A percentile compares a stretch with the other conserved stretches of the same genome.
These are phyloP conservation scores for Ondatra zibethicus DNA, from an alignment of 2,113 vertebrate species.

Conservation along the genomic window DNA sequence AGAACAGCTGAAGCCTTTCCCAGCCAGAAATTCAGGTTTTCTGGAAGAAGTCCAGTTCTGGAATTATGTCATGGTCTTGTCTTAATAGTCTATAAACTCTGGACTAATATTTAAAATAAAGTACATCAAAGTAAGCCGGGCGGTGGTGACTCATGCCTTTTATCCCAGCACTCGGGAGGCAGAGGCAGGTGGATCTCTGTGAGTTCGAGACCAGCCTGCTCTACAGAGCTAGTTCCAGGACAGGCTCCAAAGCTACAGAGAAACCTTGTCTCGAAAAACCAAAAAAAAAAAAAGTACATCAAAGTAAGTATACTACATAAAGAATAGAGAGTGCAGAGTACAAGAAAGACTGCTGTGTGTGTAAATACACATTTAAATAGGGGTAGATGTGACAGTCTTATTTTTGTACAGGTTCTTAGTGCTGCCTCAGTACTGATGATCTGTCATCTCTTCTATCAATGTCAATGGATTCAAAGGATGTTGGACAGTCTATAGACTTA, in stretches of 20 bases:
- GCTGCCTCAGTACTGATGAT: neutral
- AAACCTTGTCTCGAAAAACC: too few species aligned
- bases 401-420: neutral
- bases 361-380: neutral
- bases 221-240: too few species aligned
- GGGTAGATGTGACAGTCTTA: neutral
- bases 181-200: too few species aligned
- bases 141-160: too few species aligned
- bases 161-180: too few species aligned
- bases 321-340: neutral
- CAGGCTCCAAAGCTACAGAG: too few species aligned
- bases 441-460: neutral
- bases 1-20: neutral
- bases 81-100: constrained; percentile 55
- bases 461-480: neutral
- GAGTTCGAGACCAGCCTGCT: too few species aligned
- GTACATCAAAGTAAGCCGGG: constrained; percentile 1
- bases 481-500: neutral
- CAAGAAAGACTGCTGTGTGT: neutral
- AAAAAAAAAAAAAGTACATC: neutral
- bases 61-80: constrained; percentile 41
- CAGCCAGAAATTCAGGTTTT: constrained; percentile 5
- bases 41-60: constrained; percentile 35
- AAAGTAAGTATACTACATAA: constrained; percentile 7
- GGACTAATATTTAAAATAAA: constrained; percentile 17